Base-by-base conservation (phyloP, 2,888 invertebrate species). In the Glomeris marginata region DNA sequence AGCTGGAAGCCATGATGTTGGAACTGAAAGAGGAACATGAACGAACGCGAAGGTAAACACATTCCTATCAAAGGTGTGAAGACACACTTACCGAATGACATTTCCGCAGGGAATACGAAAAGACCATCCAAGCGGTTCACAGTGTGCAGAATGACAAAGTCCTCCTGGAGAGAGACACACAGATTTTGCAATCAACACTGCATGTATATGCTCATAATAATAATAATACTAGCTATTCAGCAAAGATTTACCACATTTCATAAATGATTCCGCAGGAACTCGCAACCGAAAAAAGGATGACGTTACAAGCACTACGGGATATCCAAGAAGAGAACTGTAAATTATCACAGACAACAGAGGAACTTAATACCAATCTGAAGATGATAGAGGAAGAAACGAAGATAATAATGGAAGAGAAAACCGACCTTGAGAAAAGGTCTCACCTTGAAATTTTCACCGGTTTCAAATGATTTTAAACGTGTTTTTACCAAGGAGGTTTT, bases 1-100 rank as follows among this genome's bases (percentile, higher is more conserved):
- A 66, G 51, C 56, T 70, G 57, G 68, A 69, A 50, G 52, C 60
- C 16, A 64, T 66, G 41, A 64, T 66, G n/a, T 59, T 62, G 40
- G 67, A 69, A 47, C 60, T 70, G 52, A 63, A 64, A 52, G 63
- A 64, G 46, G 69, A 70, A 52, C 63, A 68, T 55, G 62, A 63
- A 8, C 59, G 55, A 50, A 60, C 63, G 4, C 62, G 62, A 59
- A 56, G 52, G 66, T 65, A 56, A 56, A 57, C 54, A 4, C 2
- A 5, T 5, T 28, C 8, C 28, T 28, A n/a, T n/a, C n/a, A n/a
- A n/a, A n/a, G n/a, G n/a, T n/a, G n/a, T n/a, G n/a, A n/a, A n/a
- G n/a, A n/a, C n/a, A n/a, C n/a, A n/a, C n/a, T n/a, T n/a, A n/a
- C n/a, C n/a, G n/a, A n/a, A n/a, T n/a, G n/a, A n/a, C n/a, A n/a